phyloP scores from a whole-genome alignment of 2,888 invertebrate genomes.

The Odontomyia ornata region DNA sequence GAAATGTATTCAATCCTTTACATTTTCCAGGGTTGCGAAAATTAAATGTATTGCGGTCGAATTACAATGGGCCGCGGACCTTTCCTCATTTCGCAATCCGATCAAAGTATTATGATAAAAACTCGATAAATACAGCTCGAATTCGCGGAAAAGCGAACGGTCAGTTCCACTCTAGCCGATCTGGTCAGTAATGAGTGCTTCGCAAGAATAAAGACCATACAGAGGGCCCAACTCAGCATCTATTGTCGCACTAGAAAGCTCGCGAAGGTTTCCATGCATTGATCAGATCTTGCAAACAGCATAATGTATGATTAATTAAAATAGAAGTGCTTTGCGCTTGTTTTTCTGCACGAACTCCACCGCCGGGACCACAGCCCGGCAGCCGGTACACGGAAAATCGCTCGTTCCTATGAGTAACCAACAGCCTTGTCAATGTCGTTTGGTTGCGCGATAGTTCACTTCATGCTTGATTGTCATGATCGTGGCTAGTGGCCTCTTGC shows the following conservation, averaged over 20 bases:
- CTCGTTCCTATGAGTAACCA: slow-evolving; percentile 27
- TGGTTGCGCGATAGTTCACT: slow-evolving; percentile 32
- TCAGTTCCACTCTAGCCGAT: slow-evolving; percentile 1
- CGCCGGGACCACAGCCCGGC: not conserved
- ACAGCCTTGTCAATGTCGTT: slow-evolving; percentile 48
- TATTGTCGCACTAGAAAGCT: not conserved
- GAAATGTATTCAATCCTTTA: too few relatives aligned
- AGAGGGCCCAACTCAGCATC: too few relatives aligned
- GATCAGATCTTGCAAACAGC: not conserved
- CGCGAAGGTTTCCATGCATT: slow-evolving; percentile 22
- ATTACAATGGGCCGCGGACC: slow-evolving; percentile 32
- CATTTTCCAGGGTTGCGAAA: not conserved
- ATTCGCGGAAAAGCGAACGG: too few relatives aligned
- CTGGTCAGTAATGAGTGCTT: not conserved
- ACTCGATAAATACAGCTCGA: slow-evolving; percentile 17
- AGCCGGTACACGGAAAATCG: slow-evolving; percentile 22
- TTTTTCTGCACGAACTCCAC: not conserved
- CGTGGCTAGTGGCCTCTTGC: not conserved
- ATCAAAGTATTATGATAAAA: slow-evolving; percentile 33
- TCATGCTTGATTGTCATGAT: slow-evolving; percentile 37
- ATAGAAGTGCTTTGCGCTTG: slow-evolving; percentile 25
- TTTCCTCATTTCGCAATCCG: slow-evolving; percentile 30
- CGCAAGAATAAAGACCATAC: not conserved
- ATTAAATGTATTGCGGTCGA: not conserved
- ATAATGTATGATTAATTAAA: slow-evolving; percentile 37